phyloP scores from a whole-genome alignment of 2,797 vertebrate species.

The Vultur gryphus region DNA sequence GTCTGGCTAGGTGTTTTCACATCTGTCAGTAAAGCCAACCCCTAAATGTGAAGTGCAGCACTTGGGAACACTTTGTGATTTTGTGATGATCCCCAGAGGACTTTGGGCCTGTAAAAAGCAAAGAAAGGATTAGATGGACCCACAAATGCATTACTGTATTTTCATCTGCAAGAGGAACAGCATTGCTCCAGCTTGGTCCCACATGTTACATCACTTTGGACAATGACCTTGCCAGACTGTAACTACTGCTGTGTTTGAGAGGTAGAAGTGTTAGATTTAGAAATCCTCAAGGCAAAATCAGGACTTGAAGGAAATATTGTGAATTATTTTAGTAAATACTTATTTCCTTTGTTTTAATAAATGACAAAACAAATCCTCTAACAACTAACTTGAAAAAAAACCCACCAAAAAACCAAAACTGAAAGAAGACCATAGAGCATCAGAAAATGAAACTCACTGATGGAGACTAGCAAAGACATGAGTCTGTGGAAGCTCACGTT shows the following conservation, averaged over 20 bases:
- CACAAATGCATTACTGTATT: conserved; percentile 45
- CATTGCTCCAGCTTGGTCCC: conserved; percentile 7
- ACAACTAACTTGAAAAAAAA: neutral
- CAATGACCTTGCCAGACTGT: conserved; percentile 56
- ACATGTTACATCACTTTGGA: conserved; percentile 9
- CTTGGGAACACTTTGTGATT: conserved; percentile 46
- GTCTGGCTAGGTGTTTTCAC: conserved; percentile 46
- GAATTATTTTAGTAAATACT: conserved; percentile 16
- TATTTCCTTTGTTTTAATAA: conserved; percentile 3
- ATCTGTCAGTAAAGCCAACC: conserved; percentile 50
- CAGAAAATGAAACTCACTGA: neutral
- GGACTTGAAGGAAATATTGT: neutral
- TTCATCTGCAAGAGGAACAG: conserved; percentile 36
- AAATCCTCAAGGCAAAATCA: conserved; percentile 28
- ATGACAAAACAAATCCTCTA: neutral
- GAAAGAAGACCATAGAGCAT: neutral
- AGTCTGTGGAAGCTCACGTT: neutral
- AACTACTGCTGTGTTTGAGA: neutral
- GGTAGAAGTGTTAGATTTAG: neutral
- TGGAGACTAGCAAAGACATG: neutral
- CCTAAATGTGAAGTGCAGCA: conserved; percentile 54
- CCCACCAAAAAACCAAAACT: rapidly evolving
- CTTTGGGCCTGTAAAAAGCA: conserved; percentile 42
- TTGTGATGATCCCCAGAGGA: conserved; percentile 47
- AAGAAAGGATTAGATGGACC: conserved; percentile 44